Conservation (phyloP, 2,888 invertebrate species). For the Limenitis camilla region DNA sequence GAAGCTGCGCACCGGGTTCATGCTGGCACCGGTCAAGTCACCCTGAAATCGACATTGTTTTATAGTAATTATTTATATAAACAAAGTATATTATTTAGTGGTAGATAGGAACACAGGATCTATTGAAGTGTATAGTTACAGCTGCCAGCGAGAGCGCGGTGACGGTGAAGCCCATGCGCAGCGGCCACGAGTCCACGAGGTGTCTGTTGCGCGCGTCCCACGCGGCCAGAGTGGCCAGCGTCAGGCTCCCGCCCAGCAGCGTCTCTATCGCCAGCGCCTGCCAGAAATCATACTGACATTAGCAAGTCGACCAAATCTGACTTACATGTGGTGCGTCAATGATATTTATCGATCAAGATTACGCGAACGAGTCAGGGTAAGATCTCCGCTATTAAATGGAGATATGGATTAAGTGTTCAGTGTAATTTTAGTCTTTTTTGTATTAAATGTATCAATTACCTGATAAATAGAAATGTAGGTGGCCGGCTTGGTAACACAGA, state of each 20-base stretch:
- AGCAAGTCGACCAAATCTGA: neutral
- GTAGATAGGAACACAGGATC: neutral
- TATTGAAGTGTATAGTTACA: constrained; percentile 54
- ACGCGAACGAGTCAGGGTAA: too few species aligned
- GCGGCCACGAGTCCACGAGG: constrained; percentile 77
- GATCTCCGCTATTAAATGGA: too few species aligned
- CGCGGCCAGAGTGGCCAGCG: constrained; percentile 79
- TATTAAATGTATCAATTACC: constrained; percentile 50
- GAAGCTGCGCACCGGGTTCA: constrained; percentile 82
- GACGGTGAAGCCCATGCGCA: constrained; percentile 79
- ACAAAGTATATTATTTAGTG: neutral
- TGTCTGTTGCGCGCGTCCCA: constrained; percentile 80
- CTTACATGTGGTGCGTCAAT: neutral
- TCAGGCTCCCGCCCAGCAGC: constrained; percentile 75
- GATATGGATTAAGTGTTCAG: too few species aligned
- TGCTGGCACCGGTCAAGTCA: constrained; percentile 79
- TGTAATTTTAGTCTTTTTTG: neutral
- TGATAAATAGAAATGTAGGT: constrained; percentile 4
- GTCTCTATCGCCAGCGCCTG: constrained; percentile 76
- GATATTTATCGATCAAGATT: too few species aligned
- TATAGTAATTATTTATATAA: neutral
- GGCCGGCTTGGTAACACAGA: constrained; percentile 31
- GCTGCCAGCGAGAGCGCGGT: constrained; percentile 77
- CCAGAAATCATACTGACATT: neutral
- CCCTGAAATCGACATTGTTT: constrained; percentile 59